These are phyloP conservation scores for Zosterops borbonicus DNA, from an alignment of 2,113 vertebrate genomes.

Conservation along the genomic window DNA sequence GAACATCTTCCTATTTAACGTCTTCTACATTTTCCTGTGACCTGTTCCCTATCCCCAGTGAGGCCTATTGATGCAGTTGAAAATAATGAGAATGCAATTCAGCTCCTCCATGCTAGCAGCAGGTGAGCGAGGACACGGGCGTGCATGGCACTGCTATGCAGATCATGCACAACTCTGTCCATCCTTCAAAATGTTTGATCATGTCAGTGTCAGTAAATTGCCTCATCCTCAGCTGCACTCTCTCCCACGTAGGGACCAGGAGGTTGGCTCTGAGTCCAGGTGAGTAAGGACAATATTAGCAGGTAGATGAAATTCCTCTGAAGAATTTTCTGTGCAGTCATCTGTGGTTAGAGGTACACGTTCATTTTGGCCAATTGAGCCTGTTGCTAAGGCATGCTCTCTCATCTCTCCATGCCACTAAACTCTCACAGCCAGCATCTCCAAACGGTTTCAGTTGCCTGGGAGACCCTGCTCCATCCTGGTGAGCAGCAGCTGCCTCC, in stretches of 20 bases:
- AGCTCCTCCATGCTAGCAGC: not conserved
- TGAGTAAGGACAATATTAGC: not conserved
- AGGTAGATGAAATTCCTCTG: not conserved
- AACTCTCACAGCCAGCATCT: not conserved
- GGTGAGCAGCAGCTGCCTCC: not conserved
- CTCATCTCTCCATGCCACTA: not conserved
- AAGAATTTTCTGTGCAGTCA: not conserved
- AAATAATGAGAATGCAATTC: not conserved
- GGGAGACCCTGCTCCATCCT: not conserved
- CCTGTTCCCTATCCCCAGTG: not conserved
- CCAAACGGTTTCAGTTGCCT: not conserved
- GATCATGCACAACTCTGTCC: not conserved
- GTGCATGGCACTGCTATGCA: not conserved
- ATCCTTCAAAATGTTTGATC: not conserved
- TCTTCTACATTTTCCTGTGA: not conserved
- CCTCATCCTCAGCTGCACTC: not conserved
- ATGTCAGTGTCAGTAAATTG: not conserved
- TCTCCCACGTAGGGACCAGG: fast-evolving
- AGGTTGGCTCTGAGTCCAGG: not conserved
- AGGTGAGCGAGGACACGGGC: not conserved
- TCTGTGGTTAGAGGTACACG: not conserved
- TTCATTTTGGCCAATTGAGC: fast-evolving
- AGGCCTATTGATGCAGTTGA: not conserved
- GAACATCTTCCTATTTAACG: not conserved
- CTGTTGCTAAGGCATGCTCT: constrained; percentile 16